phyloP scores from a whole-genome alignment of 2,888 invertebrate genomes.

The Ophion ellenae region DNA sequence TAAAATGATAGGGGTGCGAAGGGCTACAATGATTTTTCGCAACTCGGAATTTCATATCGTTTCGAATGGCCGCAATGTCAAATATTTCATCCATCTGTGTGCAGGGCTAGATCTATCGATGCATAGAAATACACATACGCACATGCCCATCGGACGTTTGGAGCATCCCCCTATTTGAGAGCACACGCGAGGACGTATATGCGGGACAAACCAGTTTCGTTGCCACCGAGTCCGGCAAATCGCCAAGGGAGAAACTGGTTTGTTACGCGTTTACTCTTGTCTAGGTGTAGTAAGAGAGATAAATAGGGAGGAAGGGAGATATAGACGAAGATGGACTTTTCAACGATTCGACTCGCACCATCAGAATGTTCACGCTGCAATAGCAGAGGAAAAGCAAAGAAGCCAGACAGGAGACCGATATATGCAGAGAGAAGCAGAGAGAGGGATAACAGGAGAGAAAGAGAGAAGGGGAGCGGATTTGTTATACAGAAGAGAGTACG shows the following conservation, averaged over 20 bases:
- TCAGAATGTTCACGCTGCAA: slow-evolving; percentile 39
- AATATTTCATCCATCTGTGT: slow-evolving; percentile 8
- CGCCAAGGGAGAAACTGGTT: slow-evolving; percentile 65
- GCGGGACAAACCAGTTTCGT: slow-evolving; percentile 61
- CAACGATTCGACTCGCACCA: slow-evolving; percentile 30
- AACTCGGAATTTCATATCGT: background rate
- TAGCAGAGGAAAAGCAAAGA: background rate
- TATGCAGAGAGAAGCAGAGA: background rate
- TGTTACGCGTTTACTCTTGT: slow-evolving; percentile 58
- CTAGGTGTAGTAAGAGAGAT: slow-evolving; percentile 41
- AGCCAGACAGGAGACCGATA: background rate
- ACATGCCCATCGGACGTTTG: slow-evolving; percentile 26
- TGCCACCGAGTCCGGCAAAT: slow-evolving; percentile 42
- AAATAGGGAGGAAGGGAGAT: background rate
- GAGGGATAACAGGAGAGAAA: slow-evolving; percentile 21
- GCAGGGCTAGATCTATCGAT: slow-evolving; percentile 21
- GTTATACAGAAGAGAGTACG: background rate
- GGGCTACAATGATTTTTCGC: background rate
- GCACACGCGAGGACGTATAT: slow-evolving; percentile 7
- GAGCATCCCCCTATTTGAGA: slow-evolving; percentile 54
- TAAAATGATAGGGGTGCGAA: background rate
- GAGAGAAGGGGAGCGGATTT: background rate
- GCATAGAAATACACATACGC: slow-evolving; percentile 12
- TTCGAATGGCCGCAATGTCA: background rate
- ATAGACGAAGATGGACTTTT: slow-evolving; percentile 36